Evolutionary conservation across 2,888 invertebrate genomes (phyloP).

Genomic region (Tenthredo amoena): DNA sequence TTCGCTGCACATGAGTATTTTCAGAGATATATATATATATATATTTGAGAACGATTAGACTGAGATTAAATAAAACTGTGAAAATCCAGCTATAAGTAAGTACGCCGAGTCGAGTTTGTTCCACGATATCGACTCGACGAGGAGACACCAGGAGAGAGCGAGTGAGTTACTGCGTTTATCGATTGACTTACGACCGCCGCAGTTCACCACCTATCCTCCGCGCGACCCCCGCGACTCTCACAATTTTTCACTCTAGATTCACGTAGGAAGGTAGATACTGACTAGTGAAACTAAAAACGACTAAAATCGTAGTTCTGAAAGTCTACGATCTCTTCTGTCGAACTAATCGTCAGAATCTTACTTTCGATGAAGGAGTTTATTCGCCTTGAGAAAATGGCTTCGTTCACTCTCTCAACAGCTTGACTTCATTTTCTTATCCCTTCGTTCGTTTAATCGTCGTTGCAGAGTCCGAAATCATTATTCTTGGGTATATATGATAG

Average conservation of each 20-base stretch:
- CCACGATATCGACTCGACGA: slow-evolving; percentile 46
- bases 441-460: not conserved
- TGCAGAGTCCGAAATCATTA: not conserved
- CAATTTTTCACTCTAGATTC: slow-evolving; percentile 23
- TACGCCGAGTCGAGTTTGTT: slow-evolving; percentile 15
- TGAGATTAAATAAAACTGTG: not conserved
- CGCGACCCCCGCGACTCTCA: slow-evolving; percentile 4
- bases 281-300: not conserved
- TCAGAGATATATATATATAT: not conserved
- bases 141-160: slow-evolving; percentile 49
- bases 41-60: not conserved
- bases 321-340: not conserved
- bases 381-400: not conserved
- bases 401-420: not conserved
- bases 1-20: not conserved
- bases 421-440: not conserved
- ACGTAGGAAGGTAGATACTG: not conserved
- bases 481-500: not conserved
- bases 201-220: slow-evolving; percentile 46
- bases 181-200: slow-evolving; percentile 65
- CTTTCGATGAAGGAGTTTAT: not conserved
- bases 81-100: slow-evolving; percentile 12
- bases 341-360: not conserved
- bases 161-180: slow-evolving; percentile 61
- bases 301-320: not conserved